These are phyloP conservation scores for Octopus bimaculoides DNA, from an alignment of 1,140 invertebrate genomes.

Conservation along the genomic window DNA sequence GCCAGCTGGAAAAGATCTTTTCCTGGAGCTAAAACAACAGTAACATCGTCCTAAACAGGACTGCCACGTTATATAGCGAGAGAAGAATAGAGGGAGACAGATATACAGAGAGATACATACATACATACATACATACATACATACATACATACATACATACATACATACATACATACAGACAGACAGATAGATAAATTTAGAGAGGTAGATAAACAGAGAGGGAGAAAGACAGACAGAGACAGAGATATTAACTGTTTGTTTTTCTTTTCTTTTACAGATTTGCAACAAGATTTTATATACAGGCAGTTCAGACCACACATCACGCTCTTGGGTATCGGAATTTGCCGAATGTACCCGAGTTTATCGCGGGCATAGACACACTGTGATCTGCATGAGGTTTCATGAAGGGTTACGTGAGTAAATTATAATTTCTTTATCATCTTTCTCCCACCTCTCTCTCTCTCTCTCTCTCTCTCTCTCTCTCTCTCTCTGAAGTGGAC, in stretches of 20 bases:
- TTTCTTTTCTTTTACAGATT: conserved; percentile 44
- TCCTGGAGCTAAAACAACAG: too few relatives aligned
- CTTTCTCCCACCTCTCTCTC: conserved; percentile 1
- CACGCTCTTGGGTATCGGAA: conserved; percentile 62
- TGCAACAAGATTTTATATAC: conserved; percentile 62
- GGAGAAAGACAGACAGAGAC: neutral
- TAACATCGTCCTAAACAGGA: too few relatives aligned
- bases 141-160: too few relatives aligned
- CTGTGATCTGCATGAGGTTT: conserved; percentile 59
- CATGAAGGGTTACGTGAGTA: conserved; percentile 60
- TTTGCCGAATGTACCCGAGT: conserved; percentile 62
- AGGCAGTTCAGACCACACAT: conserved; percentile 61
- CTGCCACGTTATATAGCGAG: too few relatives aligned
- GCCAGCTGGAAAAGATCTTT: too few relatives aligned
- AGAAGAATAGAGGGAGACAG: too few relatives aligned
- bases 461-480: neutral
- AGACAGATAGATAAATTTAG: neutral
- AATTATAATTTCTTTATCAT: conserved; percentile 11
- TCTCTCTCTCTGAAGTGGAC: neutral
- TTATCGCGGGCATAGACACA: conserved; percentile 60
- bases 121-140: too few relatives aligned
- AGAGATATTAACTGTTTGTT: conserved; percentile 3
- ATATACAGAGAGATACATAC: too few relatives aligned
- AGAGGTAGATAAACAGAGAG: neutral
- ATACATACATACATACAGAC: neutral